A percentile compares a stretch with the other conserved stretches of the same genome.
Evolutionary conservation across 1,140 invertebrate species (phyloP).

Genomic region (Camponotus floridanus): DNA sequence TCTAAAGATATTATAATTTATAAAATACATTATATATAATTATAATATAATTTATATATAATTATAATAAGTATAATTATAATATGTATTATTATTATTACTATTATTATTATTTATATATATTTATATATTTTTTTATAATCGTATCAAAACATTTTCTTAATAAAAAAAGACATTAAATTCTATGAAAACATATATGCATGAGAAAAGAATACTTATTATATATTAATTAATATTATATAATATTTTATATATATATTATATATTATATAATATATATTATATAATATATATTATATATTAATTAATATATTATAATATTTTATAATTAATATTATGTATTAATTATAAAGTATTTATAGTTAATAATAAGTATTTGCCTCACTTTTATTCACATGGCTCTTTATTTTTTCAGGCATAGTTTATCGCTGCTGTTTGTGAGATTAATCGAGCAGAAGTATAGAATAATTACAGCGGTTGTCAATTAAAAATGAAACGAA

Average conservation of each 20-base stretch:
- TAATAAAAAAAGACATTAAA: conserved; percentile 21
- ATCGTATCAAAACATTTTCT: background rate
- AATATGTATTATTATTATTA: background rate
- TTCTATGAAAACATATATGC: background rate
- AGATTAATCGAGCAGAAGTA: background rate
- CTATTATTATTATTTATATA: background rate
- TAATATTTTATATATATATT: too few species aligned
- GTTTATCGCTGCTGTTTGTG: conserved; percentile 9
- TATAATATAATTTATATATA: too few species aligned
- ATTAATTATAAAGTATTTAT: background rate
- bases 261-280: too few species aligned
- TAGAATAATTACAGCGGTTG: background rate
- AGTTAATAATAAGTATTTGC: background rate
- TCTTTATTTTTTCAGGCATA: background rate
- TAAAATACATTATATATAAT: background rate
- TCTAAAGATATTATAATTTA: conserved; percentile 5
- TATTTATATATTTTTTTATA: background rate
- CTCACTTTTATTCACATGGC: conserved; percentile 40
- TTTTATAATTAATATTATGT: too few species aligned
- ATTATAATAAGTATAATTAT: too few species aligned
- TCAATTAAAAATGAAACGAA: conserved; percentile 20
- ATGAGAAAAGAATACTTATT: background rate
- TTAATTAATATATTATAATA: too few species aligned
- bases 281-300: too few species aligned
- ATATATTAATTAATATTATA: too few species aligned